Base-by-base conservation (phyloP, 1,140 invertebrate genomes). In the Trichonephila clavata region DNA sequence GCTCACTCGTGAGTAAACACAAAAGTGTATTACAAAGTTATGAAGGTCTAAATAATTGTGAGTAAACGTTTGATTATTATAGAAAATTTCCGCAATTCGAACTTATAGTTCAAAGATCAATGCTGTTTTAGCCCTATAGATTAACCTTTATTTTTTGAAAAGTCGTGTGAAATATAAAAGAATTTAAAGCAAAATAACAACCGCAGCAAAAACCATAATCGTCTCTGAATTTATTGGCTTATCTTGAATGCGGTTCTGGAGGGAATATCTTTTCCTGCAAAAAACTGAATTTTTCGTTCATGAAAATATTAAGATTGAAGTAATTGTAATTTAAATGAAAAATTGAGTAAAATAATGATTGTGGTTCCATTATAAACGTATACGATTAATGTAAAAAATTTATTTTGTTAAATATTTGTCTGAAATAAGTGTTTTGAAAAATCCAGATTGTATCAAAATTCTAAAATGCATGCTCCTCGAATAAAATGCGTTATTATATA, bases 11-110 rank as follows among this genome's bases (percentile, higher is more conserved):
- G 71, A 77, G 71, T 32, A 77, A 32, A 77, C 7, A 18, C 27
- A 32, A 50, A 77, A 39, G 71, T 77, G 27, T 77, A 77, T 32
- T 77, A 77, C 71, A 77, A 77, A 77, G 71, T 77, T 77, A 32
- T 77, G 71, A 77, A 77, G 71, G 71, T 77, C 71, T 39, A 77
- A 77, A 77, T 77, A 77, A 77, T 32, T 77, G 71, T 32, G 27
- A 77, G 71, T 32, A 77, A 77, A 77, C 27, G 71, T 18, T 77
- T 4, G 71, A 77, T 77, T 77, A 77, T 77, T 77, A 77, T 27
- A 32, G 71, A 77, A 77, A 77, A 39, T 77, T 77, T 77, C 71
- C 71, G 71, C 71, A 77, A 77, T 77, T 27, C 71, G 14, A 77
- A 32, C 71, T 14, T 1, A 77, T 32, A 27, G 71, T 77, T 77